Conservation (phyloP, 2,888 invertebrate species). For the Alsophila aescularia region DNA sequence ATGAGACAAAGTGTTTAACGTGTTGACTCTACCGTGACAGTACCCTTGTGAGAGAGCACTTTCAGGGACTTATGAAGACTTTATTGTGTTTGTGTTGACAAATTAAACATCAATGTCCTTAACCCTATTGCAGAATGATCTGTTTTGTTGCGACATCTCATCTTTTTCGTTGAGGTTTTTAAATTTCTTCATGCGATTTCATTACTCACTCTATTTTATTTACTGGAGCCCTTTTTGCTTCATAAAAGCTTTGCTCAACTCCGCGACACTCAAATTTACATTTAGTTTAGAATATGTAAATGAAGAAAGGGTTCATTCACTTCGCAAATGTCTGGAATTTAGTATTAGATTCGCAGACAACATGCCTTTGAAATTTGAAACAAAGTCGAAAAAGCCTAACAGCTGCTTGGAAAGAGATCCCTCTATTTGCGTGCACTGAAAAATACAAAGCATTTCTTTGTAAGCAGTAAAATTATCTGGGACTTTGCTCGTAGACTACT, state of each 20-base stretch:
- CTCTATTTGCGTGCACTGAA: background rate
- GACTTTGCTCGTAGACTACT: slow-evolving; percentile 2
- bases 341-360: slow-evolving; percentile 13
- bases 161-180: background rate
- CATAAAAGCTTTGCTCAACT: background rate
- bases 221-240: background rate
- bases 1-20: slow-evolving; percentile 7
- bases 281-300: slow-evolving; percentile 12
- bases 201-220: background rate
- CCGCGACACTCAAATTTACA: slow-evolving; percentile 2
- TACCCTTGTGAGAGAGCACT: slow-evolving; percentile 18
- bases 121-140: background rate
- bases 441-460: background rate
- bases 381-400: background rate
- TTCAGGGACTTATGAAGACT: slow-evolving; percentile 11
- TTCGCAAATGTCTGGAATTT: slow-evolving; percentile 17
- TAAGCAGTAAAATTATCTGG: background rate
- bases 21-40: slow-evolving; percentile 15
- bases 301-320: slow-evolving; percentile 19
- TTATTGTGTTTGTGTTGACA: slow-evolving; percentile 12
- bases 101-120: slow-evolving; percentile 6
- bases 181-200: background rate
- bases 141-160: background rate
- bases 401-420: background rate
- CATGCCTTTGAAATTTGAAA: slow-evolving; percentile 1